These are phyloP conservation scores for Perdix hodgsoniae DNA, from an alignment of 2,797 vertebrate species.

Conservation along the genomic window DNA sequence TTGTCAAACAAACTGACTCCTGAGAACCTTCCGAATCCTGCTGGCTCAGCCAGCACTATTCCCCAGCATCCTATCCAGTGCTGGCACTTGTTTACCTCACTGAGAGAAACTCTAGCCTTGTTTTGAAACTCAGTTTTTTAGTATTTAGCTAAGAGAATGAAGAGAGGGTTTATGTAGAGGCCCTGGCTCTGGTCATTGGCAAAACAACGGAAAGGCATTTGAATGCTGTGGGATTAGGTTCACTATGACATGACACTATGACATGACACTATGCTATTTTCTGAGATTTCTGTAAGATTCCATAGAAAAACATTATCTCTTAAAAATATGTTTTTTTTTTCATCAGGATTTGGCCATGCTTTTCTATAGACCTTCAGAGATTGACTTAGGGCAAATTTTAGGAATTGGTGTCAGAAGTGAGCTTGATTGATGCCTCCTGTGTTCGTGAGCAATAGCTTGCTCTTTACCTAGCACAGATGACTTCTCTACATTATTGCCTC, in stretches of 20 bases:
- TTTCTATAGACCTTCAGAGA: background rate
- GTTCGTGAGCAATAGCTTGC: background rate
- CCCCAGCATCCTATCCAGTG: background rate
- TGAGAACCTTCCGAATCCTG: background rate
- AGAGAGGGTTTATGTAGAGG: fast-evolving
- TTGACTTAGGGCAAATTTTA: background rate
- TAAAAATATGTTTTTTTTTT: background rate
- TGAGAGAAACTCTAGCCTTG: background rate
- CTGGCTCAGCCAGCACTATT: background rate
- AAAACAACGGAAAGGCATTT: background rate
- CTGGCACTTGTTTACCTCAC: background rate
- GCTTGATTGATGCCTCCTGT: background rate
- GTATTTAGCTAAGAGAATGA: fast-evolving
- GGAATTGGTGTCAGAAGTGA: background rate
- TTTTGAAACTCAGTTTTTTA: background rate
- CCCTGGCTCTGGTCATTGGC: background rate
- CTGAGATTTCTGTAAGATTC: background rate
- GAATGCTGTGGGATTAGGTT: background rate
- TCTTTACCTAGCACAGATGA: background rate
- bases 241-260: background rate
- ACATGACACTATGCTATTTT: no score
- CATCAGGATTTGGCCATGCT: background rate
- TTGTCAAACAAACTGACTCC: conserved; percentile 25
- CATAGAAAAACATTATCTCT: background rate
- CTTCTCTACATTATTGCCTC: background rate